Evolutionary conservation across 2,888 invertebrate species (phyloP), one percentile per base, ranked within the genome.

Genomic region (Habrosyne pyritoides): DNA sequence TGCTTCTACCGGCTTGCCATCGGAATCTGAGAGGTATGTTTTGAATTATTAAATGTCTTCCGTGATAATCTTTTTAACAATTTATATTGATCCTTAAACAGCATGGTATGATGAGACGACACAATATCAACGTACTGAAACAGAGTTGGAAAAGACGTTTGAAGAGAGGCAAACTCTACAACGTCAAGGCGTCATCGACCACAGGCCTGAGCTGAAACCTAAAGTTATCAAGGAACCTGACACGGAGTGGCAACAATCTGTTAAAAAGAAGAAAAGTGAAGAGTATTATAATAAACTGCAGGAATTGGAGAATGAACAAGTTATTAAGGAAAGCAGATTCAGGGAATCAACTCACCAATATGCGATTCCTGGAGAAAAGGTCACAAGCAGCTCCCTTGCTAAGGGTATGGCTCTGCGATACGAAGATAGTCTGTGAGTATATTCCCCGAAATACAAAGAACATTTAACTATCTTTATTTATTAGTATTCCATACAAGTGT

Each of bases 81-180:
- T 55, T 48, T 58, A 54, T 58, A 66, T 64, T 69, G 56, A 74
- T 73, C 68, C 67, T 52, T 57, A 59, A 74, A 68, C 87, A 91
- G 98, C 98, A 75, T 98, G 98, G 98, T 98, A 98, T 93, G 98
- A 98, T 93, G 98, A 97, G 85, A 94, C 97, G 82, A 94, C 96
- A 67, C 95, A 95, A 83, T 98, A 97, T 89, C 98, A 98, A 89
- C 95, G 97, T 67, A 93, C 94, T 84, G 96, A 96, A 73, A 96
- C 96, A 55, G 98, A 98, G 89, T 93, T 98, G 74, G 97, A 97
- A 84, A 95, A 96, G 84, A 95, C 97, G 51, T 98, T 98, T 83
- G 97, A 97, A 79, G 98, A 98, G 84, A 95, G 97, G 66, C 95
- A 95, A 76, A 93, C 93, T 51, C 87, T 95, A 73, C 94, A 95